phyloP scores from a whole-genome alignment of 1,140 invertebrate genomes.

The Dinoponera quadriceps region DNA sequence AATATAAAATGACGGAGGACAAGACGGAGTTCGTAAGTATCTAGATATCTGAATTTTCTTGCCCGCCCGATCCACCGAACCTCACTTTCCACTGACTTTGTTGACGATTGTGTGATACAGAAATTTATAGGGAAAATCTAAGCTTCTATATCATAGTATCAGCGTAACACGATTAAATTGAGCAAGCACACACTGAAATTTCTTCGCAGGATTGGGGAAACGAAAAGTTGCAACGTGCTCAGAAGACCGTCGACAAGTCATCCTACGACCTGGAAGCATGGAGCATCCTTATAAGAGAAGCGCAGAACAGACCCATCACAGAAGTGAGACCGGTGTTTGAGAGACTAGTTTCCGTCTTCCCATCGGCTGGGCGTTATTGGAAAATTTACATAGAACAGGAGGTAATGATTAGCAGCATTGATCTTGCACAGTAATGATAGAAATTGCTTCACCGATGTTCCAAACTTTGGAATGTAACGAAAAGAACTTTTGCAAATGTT shows the following conservation, averaged over 20 bases:
- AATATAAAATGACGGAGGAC: constrained; percentile 73
- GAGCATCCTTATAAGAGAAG: constrained; percentile 97
- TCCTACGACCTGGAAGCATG: constrained; percentile 98
- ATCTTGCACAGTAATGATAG: background rate
- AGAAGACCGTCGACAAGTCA: constrained; percentile 93
- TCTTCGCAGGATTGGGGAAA: constrained; percentile 92
- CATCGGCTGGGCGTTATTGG: constrained; percentile 98
- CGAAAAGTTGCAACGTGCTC: constrained; percentile 92
- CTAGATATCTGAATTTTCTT: background rate
- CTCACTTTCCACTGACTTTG: constrained; percentile 39
- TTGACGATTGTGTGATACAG: background rate
- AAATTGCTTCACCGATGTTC: constrained; percentile 3
- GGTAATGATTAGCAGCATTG: constrained; percentile 85
- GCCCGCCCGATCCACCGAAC: constrained; percentile 40
- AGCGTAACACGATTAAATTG: background rate
- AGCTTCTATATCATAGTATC: too few species aligned
- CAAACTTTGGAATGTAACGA: background rate
- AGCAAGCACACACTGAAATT: constrained; percentile 7
- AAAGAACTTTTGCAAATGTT: background rate
- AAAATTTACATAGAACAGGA: constrained; percentile 99
- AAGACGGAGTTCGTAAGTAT: constrained; percentile 79
- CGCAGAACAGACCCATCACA: constrained; percentile 95
- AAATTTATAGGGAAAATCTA: background rate
- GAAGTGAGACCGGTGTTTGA: constrained; percentile 97
- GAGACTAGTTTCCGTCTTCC: constrained; percentile 96